Percentiles rank a stretch among this genome's conserved stretches.
These are phyloP conservation scores for Myotis planiceps DNA, from an alignment of 2,797 vertebrate species.

Conservation along the genomic window DNA sequence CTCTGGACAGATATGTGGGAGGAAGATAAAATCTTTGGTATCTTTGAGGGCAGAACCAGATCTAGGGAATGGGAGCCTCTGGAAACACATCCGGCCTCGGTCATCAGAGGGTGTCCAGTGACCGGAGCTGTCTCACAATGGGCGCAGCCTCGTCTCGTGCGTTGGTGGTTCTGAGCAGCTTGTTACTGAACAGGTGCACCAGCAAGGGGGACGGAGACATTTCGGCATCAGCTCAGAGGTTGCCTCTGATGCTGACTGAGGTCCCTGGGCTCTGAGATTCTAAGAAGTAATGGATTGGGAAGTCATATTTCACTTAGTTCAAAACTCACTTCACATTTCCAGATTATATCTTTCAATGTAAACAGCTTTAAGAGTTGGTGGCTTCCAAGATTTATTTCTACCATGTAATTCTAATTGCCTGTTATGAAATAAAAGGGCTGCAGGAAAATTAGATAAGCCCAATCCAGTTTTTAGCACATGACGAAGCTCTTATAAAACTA, in stretches of 20 bases:
- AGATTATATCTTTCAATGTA: constrained; percentile 26
- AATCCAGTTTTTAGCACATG: neutral
- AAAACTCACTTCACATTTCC: constrained; percentile 41
- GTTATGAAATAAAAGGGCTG: constrained; percentile 36
- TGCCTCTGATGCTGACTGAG: neutral
- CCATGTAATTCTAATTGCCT: constrained; percentile 26
- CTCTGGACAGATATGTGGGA: neutral
- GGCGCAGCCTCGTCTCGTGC: neutral
- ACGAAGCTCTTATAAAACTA: constrained; percentile 23
- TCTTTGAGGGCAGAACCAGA: neutral
- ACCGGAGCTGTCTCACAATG: neutral
- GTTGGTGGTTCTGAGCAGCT: neutral
- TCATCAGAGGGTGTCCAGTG: neutral
- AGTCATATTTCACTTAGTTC: constrained; percentile 51
- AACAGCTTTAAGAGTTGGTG: constrained; percentile 7
- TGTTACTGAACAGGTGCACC: neutral
- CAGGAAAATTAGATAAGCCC: constrained; percentile 15
- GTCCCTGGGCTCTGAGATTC: neutral
- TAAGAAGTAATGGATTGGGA: neutral
- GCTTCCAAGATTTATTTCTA: constrained; percentile 49
- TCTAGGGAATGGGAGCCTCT: neutral
- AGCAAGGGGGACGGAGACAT: neutral
- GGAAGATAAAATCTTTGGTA: neutral
- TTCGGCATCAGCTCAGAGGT: neutral
- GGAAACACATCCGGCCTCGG: neutral